Evolutionary conservation across 2,797 vertebrate species (phyloP).

Genomic region (Vipera ursinii): DNA sequence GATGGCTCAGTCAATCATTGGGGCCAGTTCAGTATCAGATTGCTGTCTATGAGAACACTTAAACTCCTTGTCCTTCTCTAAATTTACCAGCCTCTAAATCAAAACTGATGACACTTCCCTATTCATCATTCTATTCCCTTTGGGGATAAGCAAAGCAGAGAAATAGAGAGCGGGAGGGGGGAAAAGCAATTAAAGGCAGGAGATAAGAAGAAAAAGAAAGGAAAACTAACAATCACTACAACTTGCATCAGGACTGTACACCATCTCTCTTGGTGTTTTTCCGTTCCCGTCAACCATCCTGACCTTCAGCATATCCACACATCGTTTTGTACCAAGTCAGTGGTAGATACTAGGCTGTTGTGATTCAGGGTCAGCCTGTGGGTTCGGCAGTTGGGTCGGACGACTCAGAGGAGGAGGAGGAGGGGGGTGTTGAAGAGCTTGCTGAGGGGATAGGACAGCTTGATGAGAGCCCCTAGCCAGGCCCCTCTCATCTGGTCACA

Average conservation of each 20-base stretch:
- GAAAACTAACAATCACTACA: not conserved
- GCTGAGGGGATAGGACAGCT: too few relatives aligned
- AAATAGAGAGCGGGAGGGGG: not conserved
- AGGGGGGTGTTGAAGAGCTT: too few relatives aligned
- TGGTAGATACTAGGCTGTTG: not conserved
- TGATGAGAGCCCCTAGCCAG: too few relatives aligned
- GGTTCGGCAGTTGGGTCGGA: too few relatives aligned
- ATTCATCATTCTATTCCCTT: not conserved
- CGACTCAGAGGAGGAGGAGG: too few relatives aligned
- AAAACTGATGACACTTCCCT: not conserved
- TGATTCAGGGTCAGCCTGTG: too few relatives aligned
- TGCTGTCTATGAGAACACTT: not conserved
- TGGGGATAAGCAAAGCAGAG: not conserved
- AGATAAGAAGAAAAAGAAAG: not conserved
- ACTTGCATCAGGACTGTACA: not conserved
- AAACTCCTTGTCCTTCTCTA: not conserved
- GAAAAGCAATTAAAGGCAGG: too few relatives aligned
- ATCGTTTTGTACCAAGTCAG: not conserved
- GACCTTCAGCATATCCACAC: not conserved
- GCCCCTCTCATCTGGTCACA: too few relatives aligned
- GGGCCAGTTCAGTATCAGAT: not conserved
- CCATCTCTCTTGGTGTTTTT: not conserved
- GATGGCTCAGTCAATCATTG: too few relatives aligned
- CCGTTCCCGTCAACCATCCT: not conserved
- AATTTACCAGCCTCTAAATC: not conserved